A percentile compares a stretch with the other conserved stretches of the same genome.
phyloP scores from a whole-genome alignment of 53 echinoderm and acorn worm species.

The Antedon mediterranea region DNA sequence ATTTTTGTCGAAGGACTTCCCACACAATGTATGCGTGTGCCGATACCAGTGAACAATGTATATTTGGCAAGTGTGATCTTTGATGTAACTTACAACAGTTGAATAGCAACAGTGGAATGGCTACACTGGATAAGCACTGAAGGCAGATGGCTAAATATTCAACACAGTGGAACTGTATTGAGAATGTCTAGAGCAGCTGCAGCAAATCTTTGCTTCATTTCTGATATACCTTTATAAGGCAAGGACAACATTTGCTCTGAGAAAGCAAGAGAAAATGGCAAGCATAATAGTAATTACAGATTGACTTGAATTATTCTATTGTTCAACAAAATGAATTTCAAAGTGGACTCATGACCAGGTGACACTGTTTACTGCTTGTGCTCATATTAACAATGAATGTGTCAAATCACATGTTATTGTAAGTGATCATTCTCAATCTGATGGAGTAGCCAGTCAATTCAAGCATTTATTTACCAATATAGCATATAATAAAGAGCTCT shows the following conservation, averaged over 20 bases:
- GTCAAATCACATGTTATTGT: constrained; percentile 20
- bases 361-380: constrained; percentile 24
- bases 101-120: background rate
- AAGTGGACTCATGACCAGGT: constrained; percentile 42
- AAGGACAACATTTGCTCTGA: constrained; percentile 33
- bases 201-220: constrained; percentile 19
- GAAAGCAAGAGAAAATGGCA: constrained; percentile 5
- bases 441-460: constrained; percentile 29
- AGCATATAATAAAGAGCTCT: constrained; percentile 6
- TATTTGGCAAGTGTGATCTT: constrained; percentile 16
- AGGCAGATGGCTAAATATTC: constrained; percentile 15
- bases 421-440: constrained; percentile 28
- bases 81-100: constrained; percentile 4
- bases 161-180: constrained; percentile 11
- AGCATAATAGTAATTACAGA: constrained; percentile 19
- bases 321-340: constrained; percentile 28
- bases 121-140: constrained; percentile 8
- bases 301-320: constrained; percentile 46
- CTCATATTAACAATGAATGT: background rate
- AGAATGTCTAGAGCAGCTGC: constrained; percentile 5
- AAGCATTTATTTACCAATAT: constrained; percentile 24
- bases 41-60: constrained; percentile 17
- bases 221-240: constrained; percentile 14
- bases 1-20: constrained; percentile 11
- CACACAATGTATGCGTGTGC: constrained; percentile 22